phyloP scores from a whole-genome alignment of 2,888 invertebrate species.

The Trileptium ribeirensis region DNA sequence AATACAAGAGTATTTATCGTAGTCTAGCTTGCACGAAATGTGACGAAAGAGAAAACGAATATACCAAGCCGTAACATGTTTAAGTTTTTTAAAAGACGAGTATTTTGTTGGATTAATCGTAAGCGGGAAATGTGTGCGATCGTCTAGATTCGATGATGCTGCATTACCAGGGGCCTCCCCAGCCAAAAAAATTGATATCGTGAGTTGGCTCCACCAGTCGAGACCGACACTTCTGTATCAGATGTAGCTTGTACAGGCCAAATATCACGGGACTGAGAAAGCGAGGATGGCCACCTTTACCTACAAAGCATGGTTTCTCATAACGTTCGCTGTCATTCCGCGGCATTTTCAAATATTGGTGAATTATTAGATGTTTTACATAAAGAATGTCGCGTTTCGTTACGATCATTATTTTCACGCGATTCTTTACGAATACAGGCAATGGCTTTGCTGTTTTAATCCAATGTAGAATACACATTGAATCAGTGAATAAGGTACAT shows the following conservation, averaged over 20 bases:
- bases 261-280: not conserved
- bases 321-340: conserved; percentile 30
- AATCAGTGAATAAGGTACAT: conserved; percentile 38
- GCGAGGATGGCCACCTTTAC: conserved; percentile 41
- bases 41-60: too few relatives aligned
- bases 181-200: too few relatives aligned
- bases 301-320: conserved; percentile 31
- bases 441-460: conserved; percentile 21
- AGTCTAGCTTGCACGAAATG: too few relatives aligned
- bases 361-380: conserved; percentile 41
- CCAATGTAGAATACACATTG: conserved; percentile 36
- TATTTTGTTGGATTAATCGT: too few relatives aligned
- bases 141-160: too few relatives aligned
- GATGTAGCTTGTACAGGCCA: not conserved
- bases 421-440: conserved; percentile 36
- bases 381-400: conserved; percentile 37
- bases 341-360: conserved; percentile 41
- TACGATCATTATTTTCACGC: conserved; percentile 37
- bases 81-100: too few relatives aligned
- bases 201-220: too few relatives aligned
- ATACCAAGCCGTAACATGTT: too few relatives aligned
- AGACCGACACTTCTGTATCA: too few relatives aligned
- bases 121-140: too few relatives aligned
- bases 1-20: too few relatives aligned
- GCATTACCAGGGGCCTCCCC: too few relatives aligned